Base-by-base conservation (phyloP, 2,888 invertebrate species). In the Notodromas monacha region DNA sequence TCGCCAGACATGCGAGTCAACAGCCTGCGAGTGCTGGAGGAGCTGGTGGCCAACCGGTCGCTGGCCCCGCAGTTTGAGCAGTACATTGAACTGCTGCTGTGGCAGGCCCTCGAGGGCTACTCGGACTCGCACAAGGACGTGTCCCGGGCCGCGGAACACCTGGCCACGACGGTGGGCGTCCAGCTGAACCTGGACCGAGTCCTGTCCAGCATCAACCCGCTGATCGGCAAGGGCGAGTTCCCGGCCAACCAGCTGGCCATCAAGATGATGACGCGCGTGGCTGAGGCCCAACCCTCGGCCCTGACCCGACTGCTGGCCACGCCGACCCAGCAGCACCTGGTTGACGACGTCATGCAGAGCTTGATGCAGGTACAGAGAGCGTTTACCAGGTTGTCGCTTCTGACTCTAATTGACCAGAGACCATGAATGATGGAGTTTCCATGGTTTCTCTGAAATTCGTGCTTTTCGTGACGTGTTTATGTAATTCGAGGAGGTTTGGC, bases 221-320 rank as follows among this genome's bases (percentile, higher is more conserved):
- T 86, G 40, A 74, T 89, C 39, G 64, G 68, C 15, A 81, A 79
- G 1, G 70, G 70, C 39, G 65, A 68, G 13, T 73, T 64, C 54
- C 81, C 84, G 2, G 63, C 69, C 33, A 73, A 79, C 45, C 62
- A 79, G 48, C 79, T 77, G 38, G 81, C 81, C 34, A 68, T 89
- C 29, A 86, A 86, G 55, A 67, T 86, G 57, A 58, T 79, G 27
- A 68, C 70, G 0, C 70, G 70, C 47, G 59, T 77, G 34, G 68
- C 76, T 28, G 70, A 74, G 45, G n/a, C n/a, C n/a, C n/a, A n/a
- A n/a, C n/a, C n/a, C n/a, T n/a, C n/a, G n/a, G n/a, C n/a, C n/a
- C n/a, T n/a, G n/a, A n/a, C n/a, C n/a, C n/a, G n/a, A n/a, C n/a
- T n/a, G n/a, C n/a, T n/a, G n/a, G n/a, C 36, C 61, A 67, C 3